A percentile compares a stretch with the other conserved stretches of the same genome.
Conservation (phyloP, 2,888 invertebrate genomes). For the Coleophora flavipennella region DNA sequence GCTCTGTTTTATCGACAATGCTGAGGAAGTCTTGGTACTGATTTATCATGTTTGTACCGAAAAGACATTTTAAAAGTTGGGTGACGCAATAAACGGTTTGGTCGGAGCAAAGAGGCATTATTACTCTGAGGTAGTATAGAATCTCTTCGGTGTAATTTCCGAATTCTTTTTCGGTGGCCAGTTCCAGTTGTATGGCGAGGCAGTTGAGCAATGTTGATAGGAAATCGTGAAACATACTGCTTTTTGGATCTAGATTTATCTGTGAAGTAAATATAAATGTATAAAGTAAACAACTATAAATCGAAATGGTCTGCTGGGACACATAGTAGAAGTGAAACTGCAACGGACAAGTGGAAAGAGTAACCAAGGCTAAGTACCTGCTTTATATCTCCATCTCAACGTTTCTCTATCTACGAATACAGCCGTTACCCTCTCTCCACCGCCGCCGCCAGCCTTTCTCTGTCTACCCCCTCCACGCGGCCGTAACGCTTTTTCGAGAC, state of each 20-base stretch:
- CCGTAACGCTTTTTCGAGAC: no score
- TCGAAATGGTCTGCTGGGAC: no score
- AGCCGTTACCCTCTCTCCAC: no score
- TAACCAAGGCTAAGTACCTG: no score
- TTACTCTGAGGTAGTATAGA: constrained; percentile 79
- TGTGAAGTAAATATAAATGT: no score
- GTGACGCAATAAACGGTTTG: constrained; percentile 82
- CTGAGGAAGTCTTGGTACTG: constrained; percentile 54
- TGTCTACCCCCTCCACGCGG: no score
- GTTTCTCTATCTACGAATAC: no score
- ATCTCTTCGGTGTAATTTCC: constrained; percentile 86
- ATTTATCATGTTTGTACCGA: constrained; percentile 79
- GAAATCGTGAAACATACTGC: constrained; percentile 81
- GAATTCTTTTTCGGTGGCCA: constrained; percentile 79
- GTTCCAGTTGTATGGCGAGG: constrained; percentile 79
- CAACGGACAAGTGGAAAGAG: no score
- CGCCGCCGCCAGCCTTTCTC: no score
- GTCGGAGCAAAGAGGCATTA: constrained; percentile 79
- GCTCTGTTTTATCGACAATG: constrained; percentile 29
- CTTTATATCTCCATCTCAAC: no score
- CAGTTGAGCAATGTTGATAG: constrained; percentile 76
- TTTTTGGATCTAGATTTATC: constrained; percentile 84
- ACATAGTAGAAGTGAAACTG: no score
- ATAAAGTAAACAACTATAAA: no score
- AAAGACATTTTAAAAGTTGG: constrained; percentile 82